A percentile compares a stretch with the other conserved stretches of the same genome.
Evolutionary conservation across 2,797 vertebrate species (phyloP).

Genomic region (Decapterus maruadsi): DNA sequence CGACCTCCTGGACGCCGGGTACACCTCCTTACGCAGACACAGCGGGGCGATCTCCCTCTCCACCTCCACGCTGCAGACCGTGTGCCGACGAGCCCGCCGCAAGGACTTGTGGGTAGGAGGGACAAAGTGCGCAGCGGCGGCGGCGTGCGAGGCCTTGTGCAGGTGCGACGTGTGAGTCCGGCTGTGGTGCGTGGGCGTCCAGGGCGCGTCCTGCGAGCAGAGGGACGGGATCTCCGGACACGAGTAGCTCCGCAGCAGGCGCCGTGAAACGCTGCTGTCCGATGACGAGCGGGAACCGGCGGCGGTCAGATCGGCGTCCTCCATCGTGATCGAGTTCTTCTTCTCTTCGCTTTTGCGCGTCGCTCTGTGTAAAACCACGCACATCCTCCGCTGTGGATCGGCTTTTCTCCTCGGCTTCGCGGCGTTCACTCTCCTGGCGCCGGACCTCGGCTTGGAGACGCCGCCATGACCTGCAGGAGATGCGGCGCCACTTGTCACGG

Average conservation of each 20-base stretch:
- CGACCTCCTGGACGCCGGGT: constrained; percentile 80
- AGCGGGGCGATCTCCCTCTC: constrained; percentile 86
- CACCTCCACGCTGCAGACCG: constrained; percentile 89
- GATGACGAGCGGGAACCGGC: background rate
- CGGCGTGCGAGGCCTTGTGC: constrained; percentile 36
- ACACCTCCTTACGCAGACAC: constrained; percentile 93
- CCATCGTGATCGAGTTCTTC: constrained; percentile 19
- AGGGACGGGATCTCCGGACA: constrained; percentile 88
- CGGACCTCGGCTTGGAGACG: constrained; percentile 2
- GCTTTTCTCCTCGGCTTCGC: constrained; percentile 32
- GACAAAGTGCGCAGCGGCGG: background rate
- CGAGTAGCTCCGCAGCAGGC: constrained; percentile 88
- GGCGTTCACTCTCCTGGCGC: background rate
- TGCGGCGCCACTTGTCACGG: constrained; percentile 19
- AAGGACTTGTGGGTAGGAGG: constrained; percentile 53
- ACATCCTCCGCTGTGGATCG: constrained; percentile 50
- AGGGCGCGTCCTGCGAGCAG: constrained; percentile 42
- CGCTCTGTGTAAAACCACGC: constrained; percentile 18
- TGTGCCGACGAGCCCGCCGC: constrained; percentile 87
- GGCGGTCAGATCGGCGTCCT: constrained; percentile 40
- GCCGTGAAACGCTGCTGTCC: background rate
- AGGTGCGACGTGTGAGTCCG: constrained; percentile 40
- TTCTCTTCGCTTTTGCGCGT: constrained; percentile 23
- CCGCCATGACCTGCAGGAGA: background rate
- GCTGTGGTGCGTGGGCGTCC: constrained; percentile 56